These are phyloP conservation scores for Seriola quinqueradiata DNA, from an alignment of 2,113 vertebrate genomes.

Conservation along the genomic window DNA sequence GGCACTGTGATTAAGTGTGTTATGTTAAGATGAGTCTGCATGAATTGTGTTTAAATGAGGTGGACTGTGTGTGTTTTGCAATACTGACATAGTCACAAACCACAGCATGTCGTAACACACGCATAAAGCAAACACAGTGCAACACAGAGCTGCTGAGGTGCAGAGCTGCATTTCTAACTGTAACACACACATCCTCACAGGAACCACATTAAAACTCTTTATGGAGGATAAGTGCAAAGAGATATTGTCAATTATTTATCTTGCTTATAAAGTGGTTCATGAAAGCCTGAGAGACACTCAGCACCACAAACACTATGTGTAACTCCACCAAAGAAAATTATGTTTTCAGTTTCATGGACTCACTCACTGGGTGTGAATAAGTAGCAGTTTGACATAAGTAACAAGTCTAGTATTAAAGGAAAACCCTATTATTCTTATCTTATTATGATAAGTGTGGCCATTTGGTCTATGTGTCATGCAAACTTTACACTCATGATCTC, in stretches of 20 bases:
- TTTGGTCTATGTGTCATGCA: not conserved
- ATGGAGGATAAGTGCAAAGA: slow-evolving; percentile 20
- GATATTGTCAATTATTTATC: slow-evolving; percentile 42
- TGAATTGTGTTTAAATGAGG: not conserved
- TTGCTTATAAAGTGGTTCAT: slow-evolving; percentile 17
- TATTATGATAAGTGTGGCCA: not conserved
- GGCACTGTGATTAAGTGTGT: slow-evolving; percentile 32
- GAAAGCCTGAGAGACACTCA: slow-evolving; percentile 12
- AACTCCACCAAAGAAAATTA: not conserved
- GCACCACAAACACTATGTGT: not conserved
- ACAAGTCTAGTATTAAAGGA: not conserved
- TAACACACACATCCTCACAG: not conserved
- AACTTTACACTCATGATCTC: not conserved
- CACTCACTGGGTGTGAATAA: not conserved
- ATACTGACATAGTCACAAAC: slow-evolving; percentile 15
- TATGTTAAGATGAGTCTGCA: not conserved
- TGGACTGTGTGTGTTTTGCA: slow-evolving; percentile 5
- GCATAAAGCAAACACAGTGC: not conserved
- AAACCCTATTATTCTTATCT: too few relatives aligned
- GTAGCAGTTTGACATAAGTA: not conserved
- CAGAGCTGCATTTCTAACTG: not conserved
- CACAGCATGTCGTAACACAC: not conserved
- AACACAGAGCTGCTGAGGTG: not conserved
- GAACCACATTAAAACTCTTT: slow-evolving; percentile 18
- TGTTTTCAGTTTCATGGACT: slow-evolving; percentile 2